phyloP scores from a whole-genome alignment of 2,113 vertebrate genomes.

The Grallaria varia region DNA sequence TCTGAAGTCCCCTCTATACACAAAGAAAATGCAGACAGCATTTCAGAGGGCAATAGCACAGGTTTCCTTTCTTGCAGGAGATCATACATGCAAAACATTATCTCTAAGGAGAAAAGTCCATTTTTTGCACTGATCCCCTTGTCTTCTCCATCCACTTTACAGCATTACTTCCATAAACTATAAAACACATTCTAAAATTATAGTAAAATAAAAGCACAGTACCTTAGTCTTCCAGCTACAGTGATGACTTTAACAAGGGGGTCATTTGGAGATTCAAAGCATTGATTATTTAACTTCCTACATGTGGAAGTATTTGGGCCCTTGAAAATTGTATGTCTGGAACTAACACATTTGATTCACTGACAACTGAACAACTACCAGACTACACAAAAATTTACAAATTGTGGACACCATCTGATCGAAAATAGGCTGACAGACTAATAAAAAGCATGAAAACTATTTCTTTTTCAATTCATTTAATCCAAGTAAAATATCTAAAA shows the following conservation, averaged over 20 bases:
- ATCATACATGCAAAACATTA: not conserved
- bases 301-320: not conserved
- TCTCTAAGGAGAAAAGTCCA: not conserved
- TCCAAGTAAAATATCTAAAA: not conserved
- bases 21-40: not conserved
- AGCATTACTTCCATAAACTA: not conserved
- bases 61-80: not conserved
- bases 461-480: not conserved
- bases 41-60: not conserved
- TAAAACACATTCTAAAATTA: not conserved
- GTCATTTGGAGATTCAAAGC: not conserved
- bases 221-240: conserved; percentile 8
- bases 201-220: not conserved
- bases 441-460: not conserved
- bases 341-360: not conserved
- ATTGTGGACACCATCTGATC: not conserved
- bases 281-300: conserved; percentile 24
- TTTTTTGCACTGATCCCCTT: not conserved
- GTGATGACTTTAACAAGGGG: not conserved
- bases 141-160: not conserved
- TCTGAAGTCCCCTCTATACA: not conserved
- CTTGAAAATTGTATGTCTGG: not conserved
- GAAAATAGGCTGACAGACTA: not conserved
- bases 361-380: not conserved
- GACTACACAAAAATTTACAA: not conserved